Evolutionary conservation across 2,888 invertebrate genomes (phyloP).

Genomic region (Drosophila paranaensis): DNA sequence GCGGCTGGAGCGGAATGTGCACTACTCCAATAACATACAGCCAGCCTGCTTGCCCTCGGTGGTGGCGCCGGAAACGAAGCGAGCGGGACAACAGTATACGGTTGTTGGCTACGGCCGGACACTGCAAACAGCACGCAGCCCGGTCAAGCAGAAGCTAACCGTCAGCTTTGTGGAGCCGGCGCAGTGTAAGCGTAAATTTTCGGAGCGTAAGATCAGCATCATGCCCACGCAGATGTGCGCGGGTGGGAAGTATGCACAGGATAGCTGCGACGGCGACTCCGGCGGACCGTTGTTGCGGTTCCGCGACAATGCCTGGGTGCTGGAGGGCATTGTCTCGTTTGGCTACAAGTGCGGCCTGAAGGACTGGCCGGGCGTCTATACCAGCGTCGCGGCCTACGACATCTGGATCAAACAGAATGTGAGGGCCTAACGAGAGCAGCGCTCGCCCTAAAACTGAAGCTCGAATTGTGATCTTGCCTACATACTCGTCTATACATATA

Average conservation of each 20-base stretch:
- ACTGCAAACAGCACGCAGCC: slow-evolving; percentile 84
- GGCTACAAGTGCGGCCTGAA: slow-evolving; percentile 88
- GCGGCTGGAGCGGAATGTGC: slow-evolving; percentile 86
- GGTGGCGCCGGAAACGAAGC: slow-evolving; percentile 49
- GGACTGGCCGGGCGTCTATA: slow-evolving; percentile 89
- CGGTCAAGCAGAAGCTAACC: slow-evolving; percentile 86
- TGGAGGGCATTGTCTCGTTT: slow-evolving; percentile 89
- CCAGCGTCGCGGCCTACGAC: slow-evolving; percentile 87
- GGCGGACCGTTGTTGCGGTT: slow-evolving; percentile 90
- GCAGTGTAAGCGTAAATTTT: slow-evolving; percentile 85
- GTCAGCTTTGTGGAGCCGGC: slow-evolving; percentile 85
- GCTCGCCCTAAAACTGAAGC: slow-evolving; percentile 25
- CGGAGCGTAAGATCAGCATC: slow-evolving; percentile 73
- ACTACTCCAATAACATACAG: slow-evolving; percentile 86
- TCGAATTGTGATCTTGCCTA: slow-evolving; percentile 70
- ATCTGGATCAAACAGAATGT: slow-evolving; percentile 85
- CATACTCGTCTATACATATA: slow-evolving; percentile 17
- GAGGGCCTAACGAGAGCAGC: slow-evolving; percentile 38
- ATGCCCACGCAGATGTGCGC: slow-evolving; percentile 87
- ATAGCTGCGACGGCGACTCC: slow-evolving; percentile 91
- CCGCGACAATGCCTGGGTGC: slow-evolving; percentile 86
- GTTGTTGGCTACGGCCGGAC: slow-evolving; percentile 89
- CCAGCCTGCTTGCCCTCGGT: slow-evolving; percentile 87
- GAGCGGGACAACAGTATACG: slow-evolving; percentile 77
- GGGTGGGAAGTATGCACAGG: slow-evolving; percentile 88